Base-by-base conservation (phyloP, 2,888 invertebrate species). In the Cryptus armator region DNA sequence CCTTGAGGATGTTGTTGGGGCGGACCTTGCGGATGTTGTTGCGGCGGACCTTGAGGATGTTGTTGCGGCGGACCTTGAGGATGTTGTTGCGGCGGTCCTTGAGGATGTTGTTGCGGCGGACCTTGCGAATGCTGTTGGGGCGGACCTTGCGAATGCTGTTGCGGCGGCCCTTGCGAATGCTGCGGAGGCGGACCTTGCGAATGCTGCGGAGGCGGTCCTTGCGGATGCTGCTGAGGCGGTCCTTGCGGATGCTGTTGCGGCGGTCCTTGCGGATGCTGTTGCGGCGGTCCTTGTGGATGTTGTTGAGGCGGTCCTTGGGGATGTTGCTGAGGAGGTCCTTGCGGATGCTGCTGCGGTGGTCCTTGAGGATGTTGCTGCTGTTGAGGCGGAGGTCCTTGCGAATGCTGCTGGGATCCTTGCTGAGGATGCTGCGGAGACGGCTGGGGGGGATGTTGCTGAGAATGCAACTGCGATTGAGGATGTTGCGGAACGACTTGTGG, bases 71-170 rank as follows among this genome's bases (percentile, higher is more conserved):
- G 86, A 3, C 85, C 86, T 53, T 86, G 83, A 9, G 59, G 10
- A 16, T 51, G 37, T 12, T 43, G 74, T 12, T 62, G 74, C 0
- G 74, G 62, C 2, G 74, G 62, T 3, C 62, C 62, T 66, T 87
- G 87, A 9, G 89, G 89, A 44, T 88, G 83, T 46, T 83, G 75
- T 71, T 74, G 70, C 2, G 72, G 75, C 19, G 86, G 87, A 81
- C 91, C 91, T 43, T 79, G 51, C 6, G 89, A 87, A 43, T 90
- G 88, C 6, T 88, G 90, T 10, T 59, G 59, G 29, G 78, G 53
- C 44, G 92, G 91, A 68, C 92, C 91, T 64, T 86, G 86, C 53
- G 87, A 88, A 62, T 92, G 93, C 32, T 92, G 92, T 89, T 93
- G 93, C 90, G 93, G 94, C 2, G 92, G 91, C 43, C 83, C 85